A percentile compares a stretch with the other conserved stretches of the same genome.
phyloP scores from a whole-genome alignment of 2,888 invertebrate species.

The Nephrocerus scutellatus region DNA sequence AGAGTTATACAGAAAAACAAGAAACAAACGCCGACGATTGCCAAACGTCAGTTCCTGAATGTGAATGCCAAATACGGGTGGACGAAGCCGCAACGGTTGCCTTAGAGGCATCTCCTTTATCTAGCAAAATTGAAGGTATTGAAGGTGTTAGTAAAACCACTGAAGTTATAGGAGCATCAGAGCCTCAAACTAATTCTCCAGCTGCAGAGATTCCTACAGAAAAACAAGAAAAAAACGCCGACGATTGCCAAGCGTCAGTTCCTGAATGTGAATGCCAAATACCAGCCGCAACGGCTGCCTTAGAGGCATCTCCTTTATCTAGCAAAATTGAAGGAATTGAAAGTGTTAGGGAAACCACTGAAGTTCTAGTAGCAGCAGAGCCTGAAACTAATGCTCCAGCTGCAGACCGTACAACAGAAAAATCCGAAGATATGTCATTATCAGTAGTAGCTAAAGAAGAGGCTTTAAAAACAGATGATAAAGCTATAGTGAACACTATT shows the following conservation, averaged over 20 bases:
- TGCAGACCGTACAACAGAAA: not conserved
- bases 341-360: too few species aligned
- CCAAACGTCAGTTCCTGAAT: not conserved
- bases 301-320: not conserved
- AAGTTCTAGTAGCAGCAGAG: not conserved
- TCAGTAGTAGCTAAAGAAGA: too few species aligned
- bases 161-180: too few species aligned
- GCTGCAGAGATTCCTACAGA: constrained; percentile 1
- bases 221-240: too few species aligned
- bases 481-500: too few species aligned
- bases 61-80: not conserved
- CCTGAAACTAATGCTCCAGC: not conserved
- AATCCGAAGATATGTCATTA: too few species aligned
- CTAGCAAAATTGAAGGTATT: not conserved
- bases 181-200: not conserved
- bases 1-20: not conserved
- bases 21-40: not conserved
- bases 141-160: too few species aligned
- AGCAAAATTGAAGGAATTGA: too few species aligned
- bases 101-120: not conserved
- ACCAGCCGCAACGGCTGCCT: not conserved
- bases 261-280: not conserved
- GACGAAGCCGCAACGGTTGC: not conserved
- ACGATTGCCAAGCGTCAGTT: not conserved
- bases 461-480: too few species aligned